These are phyloP conservation scores for Myotis pilosus DNA, from an alignment of 2,797 vertebrate genomes.

Conservation along the genomic window DNA sequence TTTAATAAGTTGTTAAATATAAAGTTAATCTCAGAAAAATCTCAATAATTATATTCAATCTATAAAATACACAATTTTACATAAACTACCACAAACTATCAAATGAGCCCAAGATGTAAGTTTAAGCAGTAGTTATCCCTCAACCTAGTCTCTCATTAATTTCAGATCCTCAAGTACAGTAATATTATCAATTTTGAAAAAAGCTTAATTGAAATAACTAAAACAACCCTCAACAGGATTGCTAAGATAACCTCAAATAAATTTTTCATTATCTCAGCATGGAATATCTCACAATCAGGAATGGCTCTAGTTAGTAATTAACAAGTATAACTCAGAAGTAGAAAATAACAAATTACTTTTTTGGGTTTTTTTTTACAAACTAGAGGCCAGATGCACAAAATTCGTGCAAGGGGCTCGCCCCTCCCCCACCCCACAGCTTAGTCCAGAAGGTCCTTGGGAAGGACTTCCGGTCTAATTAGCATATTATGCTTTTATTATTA, in stretches of 20 bases:
- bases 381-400: no score
- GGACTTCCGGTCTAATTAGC: no score
- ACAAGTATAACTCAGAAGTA: neutral
- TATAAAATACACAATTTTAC: neutral
- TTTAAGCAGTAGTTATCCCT: neutral
- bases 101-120: neutral
- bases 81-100: neutral
- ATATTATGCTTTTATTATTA: no score
- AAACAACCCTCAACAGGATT: neutral
- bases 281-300: neutral
- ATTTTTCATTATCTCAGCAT: conserved; percentile 19
- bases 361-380: no score
- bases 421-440: no score
- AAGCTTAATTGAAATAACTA: neutral
- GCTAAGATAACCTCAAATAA: neutral
- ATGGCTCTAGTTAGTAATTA: neutral
- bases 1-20: conserved; percentile 1
- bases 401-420: no score
- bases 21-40: neutral
- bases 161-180: neutral
- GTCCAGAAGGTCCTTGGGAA: no score
- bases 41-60: neutral
- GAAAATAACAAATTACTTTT: neutral
- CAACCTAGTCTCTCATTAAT: neutral
- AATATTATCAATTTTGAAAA: neutral